Base-by-base conservation (phyloP, 1,140 invertebrate species). In the Zaprionus lachaisei region DNA sequence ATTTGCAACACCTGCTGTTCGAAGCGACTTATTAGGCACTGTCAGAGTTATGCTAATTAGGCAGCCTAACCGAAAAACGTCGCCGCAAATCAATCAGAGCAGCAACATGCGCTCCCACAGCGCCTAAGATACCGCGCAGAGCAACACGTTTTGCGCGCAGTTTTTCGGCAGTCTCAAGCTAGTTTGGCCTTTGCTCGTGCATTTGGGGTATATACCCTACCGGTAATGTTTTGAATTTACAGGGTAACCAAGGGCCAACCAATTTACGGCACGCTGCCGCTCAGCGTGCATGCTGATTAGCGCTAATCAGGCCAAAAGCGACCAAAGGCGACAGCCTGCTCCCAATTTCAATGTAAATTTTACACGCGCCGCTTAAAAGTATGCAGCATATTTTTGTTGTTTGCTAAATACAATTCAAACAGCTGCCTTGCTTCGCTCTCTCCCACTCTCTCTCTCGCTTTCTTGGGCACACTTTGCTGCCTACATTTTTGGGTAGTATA, bases 271-370 rank as follows among this genome's bases (percentile, higher is more conserved):
- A 44, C 47, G 12, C n/a, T 24, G 41, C n/a, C 28, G 51, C 38
- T 20, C 57, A 24, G 56, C 65, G 24, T 47, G 41, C 64, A 47
- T 69, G 63, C 55, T 84, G 74, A 84, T 84, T 84, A 81, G 71
- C 82, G 61, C 61, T 84, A 85, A 81, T 79, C 75, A 72, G 74
- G 51, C 55, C 9, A 34, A 34, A 34, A 34, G 41, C 37, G 37
- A 15, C 37, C 66, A 65, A 44, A 65, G 67, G 31, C 49, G 20
- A 70, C 56, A 61, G 72, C 44, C 31, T 37, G 55, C 47, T 17
- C 34, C 72, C 55, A 79, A 86, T 86, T 86, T 86, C 71, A 82
- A 86, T 85, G 83, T 61, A 81, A 85, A 85, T 84, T 82, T 78
- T 71, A 41, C 69, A 44, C 58, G 14, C 64, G 64, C 68, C 71